Percentiles rank a stretch among this genome's conserved stretches.
phyloP scores from a whole-genome alignment of 2,888 invertebrate species.

The Zaprionus lineosus region DNA sequence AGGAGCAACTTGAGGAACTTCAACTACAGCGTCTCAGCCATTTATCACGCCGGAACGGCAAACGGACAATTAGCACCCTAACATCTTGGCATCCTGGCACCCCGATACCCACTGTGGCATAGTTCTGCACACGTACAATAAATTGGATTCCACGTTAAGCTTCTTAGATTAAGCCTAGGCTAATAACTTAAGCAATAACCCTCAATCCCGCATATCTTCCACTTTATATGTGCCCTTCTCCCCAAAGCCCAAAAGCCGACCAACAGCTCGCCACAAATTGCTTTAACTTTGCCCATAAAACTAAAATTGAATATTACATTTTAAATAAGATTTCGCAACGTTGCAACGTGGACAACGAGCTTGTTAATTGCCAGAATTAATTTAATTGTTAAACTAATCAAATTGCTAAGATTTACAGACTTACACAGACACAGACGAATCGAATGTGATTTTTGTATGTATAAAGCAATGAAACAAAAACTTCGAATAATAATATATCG shows the following conservation, averaged over 20 bases:
- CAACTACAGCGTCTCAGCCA: conserved; percentile 26
- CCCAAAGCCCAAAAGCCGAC: conserved; percentile 16
- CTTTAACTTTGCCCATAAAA: conserved; percentile 24
- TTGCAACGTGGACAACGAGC: conserved; percentile 17
- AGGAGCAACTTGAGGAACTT: background rate
- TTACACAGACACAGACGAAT: conserved; percentile 43
- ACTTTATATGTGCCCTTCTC: background rate
- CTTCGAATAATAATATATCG: conserved; percentile 26
- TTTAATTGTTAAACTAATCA: conserved; percentile 17
- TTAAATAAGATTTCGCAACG: conserved; percentile 28
- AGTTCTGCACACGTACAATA: conserved; percentile 66
- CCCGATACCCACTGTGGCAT: background rate
- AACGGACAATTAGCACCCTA: conserved; percentile 32
- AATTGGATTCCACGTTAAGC: conserved; percentile 68
- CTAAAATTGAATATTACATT: conserved; percentile 28
- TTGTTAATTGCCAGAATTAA: conserved; percentile 39
- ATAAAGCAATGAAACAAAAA: conserved; percentile 58
- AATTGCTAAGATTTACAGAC: conserved; percentile 5
- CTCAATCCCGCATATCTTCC: background rate
- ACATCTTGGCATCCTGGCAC: conserved; percentile 6
- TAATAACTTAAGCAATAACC: conserved; percentile 60
- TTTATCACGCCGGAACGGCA: conserved; percentile 24
- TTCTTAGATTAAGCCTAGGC: conserved; percentile 67
- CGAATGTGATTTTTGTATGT: conserved; percentile 52
- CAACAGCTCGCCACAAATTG: conserved; percentile 55